Conservation (phyloP, 1,140 invertebrate species). For the Musca vetustissima region DNA sequence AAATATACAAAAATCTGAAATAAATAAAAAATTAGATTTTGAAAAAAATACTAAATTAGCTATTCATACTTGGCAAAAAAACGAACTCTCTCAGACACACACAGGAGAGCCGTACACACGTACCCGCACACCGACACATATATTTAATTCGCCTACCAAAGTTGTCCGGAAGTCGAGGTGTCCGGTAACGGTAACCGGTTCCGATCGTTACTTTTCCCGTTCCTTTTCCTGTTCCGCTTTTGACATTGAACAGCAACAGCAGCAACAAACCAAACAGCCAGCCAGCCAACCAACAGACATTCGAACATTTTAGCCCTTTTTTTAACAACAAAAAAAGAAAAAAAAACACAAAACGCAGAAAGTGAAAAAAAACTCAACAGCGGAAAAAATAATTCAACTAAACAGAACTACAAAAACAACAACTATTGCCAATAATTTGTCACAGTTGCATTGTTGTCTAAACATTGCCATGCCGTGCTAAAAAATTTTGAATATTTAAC, state of each 20-base stretch:
- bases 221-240: conserved; percentile 47
- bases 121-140: conserved; percentile 28
- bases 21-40: too few species aligned
- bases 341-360: neutral
- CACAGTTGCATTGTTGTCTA: too few species aligned
- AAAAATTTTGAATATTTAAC: too few species aligned
- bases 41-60: too few species aligned
- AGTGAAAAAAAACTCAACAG: neutral
- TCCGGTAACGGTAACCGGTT: conserved; percentile 57
- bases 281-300: neutral
- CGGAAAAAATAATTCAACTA: neutral
- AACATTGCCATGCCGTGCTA: too few species aligned
- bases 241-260: conserved; percentile 18
- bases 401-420: neutral
- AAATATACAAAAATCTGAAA: too few species aligned
- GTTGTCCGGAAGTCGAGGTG: conserved; percentile 55
- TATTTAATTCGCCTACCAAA: conserved; percentile 43
- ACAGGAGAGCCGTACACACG: conserved; percentile 20
- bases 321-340: neutral
- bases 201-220: conserved; percentile 57
- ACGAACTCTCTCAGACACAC: conserved; percentile 7
- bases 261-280: neutral
- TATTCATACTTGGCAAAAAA: too few species aligned
- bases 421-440: neutral
- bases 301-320: neutral